Evolutionary conservation across 2,888 invertebrate genomes (phyloP).

Genomic region (Dromius quadrimaculatus): DNA sequence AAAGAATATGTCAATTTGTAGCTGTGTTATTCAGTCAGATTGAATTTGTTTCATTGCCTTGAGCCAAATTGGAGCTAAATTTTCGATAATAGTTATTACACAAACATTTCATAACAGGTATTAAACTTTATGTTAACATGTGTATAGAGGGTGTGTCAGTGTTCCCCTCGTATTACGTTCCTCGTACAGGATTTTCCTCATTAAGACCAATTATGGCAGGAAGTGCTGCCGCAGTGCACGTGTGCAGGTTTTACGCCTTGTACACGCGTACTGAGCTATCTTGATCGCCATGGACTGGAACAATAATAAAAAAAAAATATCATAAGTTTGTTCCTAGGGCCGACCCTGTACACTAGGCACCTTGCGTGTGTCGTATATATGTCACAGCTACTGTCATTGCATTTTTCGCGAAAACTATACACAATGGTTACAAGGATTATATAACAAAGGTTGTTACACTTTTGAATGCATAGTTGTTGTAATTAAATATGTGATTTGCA

Average conservation of each 20-base stretch:
- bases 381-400: neutral
- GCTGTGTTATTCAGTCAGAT: too few species aligned
- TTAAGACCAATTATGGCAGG: constrained; percentile 25
- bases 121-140: too few species aligned
- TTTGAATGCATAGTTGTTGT: constrained; percentile 17
- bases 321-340: neutral
- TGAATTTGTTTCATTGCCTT: too few species aligned
- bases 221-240: constrained; percentile 22
- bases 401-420: constrained; percentile 8
- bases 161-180: neutral
- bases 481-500: constrained; percentile 21
- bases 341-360: neutral
- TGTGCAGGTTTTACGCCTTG: constrained; percentile 3
- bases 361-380: neutral
- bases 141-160: constrained; percentile 6
- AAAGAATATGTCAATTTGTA: too few species aligned
- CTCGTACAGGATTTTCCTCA: constrained; percentile 24
- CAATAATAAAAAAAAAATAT: too few species aligned
- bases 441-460: constrained; percentile 46
- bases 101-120: too few species aligned
- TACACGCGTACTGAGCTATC: constrained; percentile 8
- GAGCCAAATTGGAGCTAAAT: too few species aligned
- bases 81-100: too few species aligned
- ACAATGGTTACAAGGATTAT: constrained; percentile 28
- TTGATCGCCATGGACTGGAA: neutral